phyloP scores from a whole-genome alignment of 2,113 vertebrate genomes.

The Pseudorectes ferrugineus region DNA sequence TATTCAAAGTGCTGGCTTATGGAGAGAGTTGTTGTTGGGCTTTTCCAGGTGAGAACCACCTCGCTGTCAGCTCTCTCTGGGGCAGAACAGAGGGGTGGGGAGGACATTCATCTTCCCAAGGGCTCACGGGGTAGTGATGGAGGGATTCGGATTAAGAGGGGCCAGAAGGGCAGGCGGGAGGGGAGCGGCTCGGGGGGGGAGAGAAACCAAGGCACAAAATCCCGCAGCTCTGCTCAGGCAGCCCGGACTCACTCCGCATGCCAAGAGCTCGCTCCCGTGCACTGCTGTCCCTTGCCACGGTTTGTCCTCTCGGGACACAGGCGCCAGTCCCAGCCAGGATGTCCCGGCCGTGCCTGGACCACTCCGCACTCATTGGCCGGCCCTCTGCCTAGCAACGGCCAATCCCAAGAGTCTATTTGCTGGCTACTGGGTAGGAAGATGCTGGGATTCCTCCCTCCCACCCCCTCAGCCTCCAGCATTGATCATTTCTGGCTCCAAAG shows the following conservation, averaged over 20 bases:
- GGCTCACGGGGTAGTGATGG: fast-evolving
- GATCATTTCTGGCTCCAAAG: neutral
- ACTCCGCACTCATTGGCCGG: neutral
- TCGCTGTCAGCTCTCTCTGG: fast-evolving
- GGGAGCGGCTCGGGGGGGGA: neutral
- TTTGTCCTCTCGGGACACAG: neutral
- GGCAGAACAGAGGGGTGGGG: neutral
- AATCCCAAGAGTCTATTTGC: neutral
- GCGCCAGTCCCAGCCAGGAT: neutral
- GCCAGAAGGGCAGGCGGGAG: neutral
- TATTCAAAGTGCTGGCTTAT: neutral
- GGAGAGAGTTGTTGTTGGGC: neutral
- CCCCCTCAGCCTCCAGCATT: neutral
- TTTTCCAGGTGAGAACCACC: neutral
- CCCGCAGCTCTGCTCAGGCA: neutral
- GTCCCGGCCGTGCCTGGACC: neutral
- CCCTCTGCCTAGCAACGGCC: conserved; percentile 11
- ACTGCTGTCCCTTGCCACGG: fast-evolving
- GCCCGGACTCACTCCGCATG: fast-evolving
- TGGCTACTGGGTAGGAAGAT: neutral
- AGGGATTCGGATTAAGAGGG: fast-evolving
- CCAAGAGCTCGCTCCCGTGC: neutral
- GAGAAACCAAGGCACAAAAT: neutral
- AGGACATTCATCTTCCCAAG: neutral
- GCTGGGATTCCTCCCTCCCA: neutral